These are phyloP conservation scores for Poeciliopsis presidionis DNA, from an alignment of 2,797 vertebrate species.

Conservation along the genomic window DNA sequence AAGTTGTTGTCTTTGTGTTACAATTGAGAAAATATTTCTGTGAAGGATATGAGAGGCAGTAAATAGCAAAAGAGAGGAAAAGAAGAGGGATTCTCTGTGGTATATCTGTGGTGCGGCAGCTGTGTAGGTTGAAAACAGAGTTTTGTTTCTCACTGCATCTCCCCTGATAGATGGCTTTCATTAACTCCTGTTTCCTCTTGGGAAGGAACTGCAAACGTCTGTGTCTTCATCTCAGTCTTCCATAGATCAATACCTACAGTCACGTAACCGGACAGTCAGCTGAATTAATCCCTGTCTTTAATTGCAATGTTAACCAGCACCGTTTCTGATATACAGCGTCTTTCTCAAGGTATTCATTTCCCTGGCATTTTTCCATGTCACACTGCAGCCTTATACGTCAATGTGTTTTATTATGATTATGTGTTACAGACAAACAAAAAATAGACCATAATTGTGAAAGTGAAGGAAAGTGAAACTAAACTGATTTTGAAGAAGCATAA, in stretches of 20 bases:
- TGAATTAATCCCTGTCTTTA: slow-evolving; percentile 45
- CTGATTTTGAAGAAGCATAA: too few relatives aligned
- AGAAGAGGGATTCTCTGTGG: slow-evolving; percentile 1
- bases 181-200: slow-evolving; percentile 66
- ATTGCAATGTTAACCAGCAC: slow-evolving; percentile 39
- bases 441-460: neutral
- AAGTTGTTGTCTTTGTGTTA: slow-evolving; percentile 35
- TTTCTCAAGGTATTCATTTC: neutral
- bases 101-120: slow-evolving; percentile 18
- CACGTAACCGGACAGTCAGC: slow-evolving; percentile 55
- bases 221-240: slow-evolving; percentile 58
- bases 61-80: neutral
- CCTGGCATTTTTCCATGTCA: neutral
- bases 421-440: neutral
- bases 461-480: neutral
- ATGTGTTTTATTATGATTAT: neutral
- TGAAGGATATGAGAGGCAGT: neutral
- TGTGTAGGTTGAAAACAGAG: slow-evolving; percentile 45
- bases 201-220: slow-evolving; percentile 42
- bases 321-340: slow-evolving; percentile 18
- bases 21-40: slow-evolving; percentile 23
- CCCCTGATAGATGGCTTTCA: slow-evolving; percentile 76
- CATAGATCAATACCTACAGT: slow-evolving; percentile 63
- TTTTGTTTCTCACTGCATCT: slow-evolving; percentile 51
- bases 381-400: neutral